A percentile compares a stretch with the other conserved stretches of the same genome.
Evolutionary conservation across 2,888 invertebrate genomes (phyloP).

Genomic region (Campopleginae sp.): DNA sequence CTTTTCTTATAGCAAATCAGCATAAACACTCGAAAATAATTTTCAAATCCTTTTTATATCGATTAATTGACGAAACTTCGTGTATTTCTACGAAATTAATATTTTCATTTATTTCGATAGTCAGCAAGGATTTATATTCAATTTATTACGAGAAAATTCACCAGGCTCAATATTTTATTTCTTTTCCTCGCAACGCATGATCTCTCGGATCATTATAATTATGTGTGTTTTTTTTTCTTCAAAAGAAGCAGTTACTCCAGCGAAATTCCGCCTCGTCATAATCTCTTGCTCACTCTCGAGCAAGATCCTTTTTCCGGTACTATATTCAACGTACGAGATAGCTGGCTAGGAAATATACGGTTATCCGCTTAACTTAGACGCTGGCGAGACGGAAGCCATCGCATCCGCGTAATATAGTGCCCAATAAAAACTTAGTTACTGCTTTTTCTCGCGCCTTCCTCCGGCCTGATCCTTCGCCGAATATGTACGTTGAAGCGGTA

Average conservation of each 20-base stretch:
- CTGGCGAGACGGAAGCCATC: conserved; percentile 82
- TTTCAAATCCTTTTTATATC: neutral
- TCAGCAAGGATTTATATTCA: neutral
- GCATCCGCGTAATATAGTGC: conserved; percentile 80
- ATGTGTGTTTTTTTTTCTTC: neutral
- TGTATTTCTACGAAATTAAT: neutral
- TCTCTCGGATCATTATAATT: neutral
- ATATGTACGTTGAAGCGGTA: conserved; percentile 45
- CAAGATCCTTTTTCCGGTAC: conserved; percentile 36
- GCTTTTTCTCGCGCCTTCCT: conserved; percentile 70
- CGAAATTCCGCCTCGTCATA: conserved; percentile 37
- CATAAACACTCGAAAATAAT: neutral
- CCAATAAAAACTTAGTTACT: conserved; percentile 83
- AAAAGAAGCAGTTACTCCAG: conserved; percentile 33
- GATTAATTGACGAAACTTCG: neutral
- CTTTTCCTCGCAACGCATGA: neutral
- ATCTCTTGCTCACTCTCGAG: conserved; percentile 17
- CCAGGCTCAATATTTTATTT: neutral
- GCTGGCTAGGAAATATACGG: conserved; percentile 78
- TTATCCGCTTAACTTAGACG: conserved; percentile 82
- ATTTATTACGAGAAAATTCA: too few relatives aligned
- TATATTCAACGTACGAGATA: conserved; percentile 16
- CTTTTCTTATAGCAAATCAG: neutral
- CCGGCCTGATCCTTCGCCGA: conserved; percentile 45
- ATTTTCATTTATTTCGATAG: neutral